A percentile compares a stretch with the other conserved stretches of the same genome.
These are phyloP conservation scores for Turritopsis dohrnii DNA, from an alignment of 30 jellyfish, hydroid and myxozoan species.

Conservation along the genomic window DNA sequence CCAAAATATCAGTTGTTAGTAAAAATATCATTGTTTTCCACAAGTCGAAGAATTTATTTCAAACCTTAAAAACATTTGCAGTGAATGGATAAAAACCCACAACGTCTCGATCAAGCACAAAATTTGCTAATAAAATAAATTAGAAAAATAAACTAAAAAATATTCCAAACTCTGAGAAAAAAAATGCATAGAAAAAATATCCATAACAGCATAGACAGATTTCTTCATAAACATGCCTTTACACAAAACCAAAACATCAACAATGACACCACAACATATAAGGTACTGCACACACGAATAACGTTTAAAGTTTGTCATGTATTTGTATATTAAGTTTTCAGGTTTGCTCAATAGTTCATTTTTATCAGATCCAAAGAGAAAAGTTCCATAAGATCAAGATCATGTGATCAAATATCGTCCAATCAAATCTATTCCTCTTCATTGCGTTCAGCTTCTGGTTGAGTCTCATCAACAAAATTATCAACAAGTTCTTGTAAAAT, in stretches of 20 bases:
- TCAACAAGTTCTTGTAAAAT: constrained; percentile 14
- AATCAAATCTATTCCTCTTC: constrained; percentile 20
- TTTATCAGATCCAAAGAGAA: background rate
- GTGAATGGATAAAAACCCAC: too few relatives aligned
- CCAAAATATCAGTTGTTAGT: background rate
- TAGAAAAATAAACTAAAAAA: background rate
- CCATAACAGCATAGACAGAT: too few relatives aligned
- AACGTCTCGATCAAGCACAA: background rate
- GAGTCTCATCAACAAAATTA: constrained; percentile 28
- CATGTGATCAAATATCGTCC: constrained; percentile 1
- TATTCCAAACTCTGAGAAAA: background rate
- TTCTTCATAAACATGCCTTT: too few relatives aligned
- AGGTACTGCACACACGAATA: background rate
- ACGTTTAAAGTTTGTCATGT: background rate
- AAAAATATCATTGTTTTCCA: background rate
- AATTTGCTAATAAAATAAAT: background rate
- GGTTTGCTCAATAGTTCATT: too few relatives aligned
- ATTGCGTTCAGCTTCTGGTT: constrained; percentile 31
- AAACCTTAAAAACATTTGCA: too few relatives aligned
- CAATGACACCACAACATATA: too few relatives aligned
- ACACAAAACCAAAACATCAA: too few relatives aligned
- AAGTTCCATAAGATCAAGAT: background rate
- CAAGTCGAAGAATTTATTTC: background rate
- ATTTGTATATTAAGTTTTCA: background rate
- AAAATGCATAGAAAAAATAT: background rate